Evolutionary conservation across 2,888 invertebrate species (phyloP), one percentile per base, ranked within the genome.

Genomic region (Xestoiulus laeticollis): DNA sequence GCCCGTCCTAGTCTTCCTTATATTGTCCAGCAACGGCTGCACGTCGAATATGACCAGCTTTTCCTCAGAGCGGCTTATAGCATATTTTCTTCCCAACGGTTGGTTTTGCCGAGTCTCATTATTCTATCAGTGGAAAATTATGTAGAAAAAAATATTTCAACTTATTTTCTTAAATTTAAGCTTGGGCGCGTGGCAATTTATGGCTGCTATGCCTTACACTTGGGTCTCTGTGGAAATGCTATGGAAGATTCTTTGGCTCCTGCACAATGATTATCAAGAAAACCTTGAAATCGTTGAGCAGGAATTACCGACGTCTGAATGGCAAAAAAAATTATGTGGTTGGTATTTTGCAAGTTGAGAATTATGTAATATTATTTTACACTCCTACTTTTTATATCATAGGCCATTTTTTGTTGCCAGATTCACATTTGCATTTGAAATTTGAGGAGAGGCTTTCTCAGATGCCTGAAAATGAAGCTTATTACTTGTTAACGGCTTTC

Each of bases 141-240:
- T 68, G 16, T 22, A 8, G 1, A 38, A 84, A n/a, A n/a, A n/a
- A 3, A 8, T 84, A n/a, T 84, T 19, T 19, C n/a, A 33, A 84
- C 2, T 68, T 19, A 26, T 86, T 88, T 89, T 32, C 68, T 68
- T n/a, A 26, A 68, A 68, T 26, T 12, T 12, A 89, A 92, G 92
- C 87, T 93, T 95, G 89, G 95, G 96, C 12, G 95, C 96, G 1
- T 96, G 96, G 95, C 96, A 96, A 91, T 96, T 96, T 92, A 94
- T 96, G 90, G 95, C 96, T 19, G 94, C 95, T 30, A 93, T 96
- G 90, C 96, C 96, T 4, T 92, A 91, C 89, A 89, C 89, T 0
- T 90, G 90, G 88, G 90, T 92, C 14, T 92, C 92, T 33, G 89
- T 90, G 83, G 90, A 90, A 85, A 92, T 91, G 89, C 90, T 92